Conservation (phyloP, 2,113 vertebrate genomes). For the Cyprinodon brontotheroides region DNA sequence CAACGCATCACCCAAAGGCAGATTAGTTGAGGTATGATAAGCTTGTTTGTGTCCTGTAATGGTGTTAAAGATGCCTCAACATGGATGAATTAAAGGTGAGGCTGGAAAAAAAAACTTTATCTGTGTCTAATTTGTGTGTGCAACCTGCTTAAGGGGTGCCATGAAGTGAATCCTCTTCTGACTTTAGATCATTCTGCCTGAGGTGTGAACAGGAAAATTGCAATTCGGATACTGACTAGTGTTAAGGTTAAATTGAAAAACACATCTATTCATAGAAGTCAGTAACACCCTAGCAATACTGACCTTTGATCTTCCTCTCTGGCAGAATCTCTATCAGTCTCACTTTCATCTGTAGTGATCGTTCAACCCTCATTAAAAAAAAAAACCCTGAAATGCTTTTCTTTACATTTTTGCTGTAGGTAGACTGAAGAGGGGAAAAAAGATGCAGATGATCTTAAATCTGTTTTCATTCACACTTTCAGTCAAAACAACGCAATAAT, state of each 20-base stretch:
- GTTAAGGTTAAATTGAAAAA: constrained; percentile 38
- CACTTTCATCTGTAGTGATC: constrained; percentile 14
- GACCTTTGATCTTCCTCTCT: constrained; percentile 57
- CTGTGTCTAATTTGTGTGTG: constrained; percentile 15
- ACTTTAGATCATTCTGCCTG: constrained; percentile 34
- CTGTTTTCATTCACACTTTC: not conserved
- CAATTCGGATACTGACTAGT: constrained; percentile 26
- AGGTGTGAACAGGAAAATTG: constrained; percentile 19
- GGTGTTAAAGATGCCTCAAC: constrained; percentile 29
- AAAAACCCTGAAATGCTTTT: constrained; percentile 3
- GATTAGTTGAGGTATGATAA: not conserved
- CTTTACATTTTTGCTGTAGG: constrained; percentile 18
- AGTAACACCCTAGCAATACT: constrained; percentile 32
- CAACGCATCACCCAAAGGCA: constrained; percentile 6
- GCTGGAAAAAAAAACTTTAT: constrained; percentile 26
- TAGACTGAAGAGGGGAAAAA: constrained; percentile 4
- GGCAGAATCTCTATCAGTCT: constrained; percentile 24
- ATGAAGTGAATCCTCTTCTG: constrained; percentile 17
- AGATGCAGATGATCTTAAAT: not conserved
- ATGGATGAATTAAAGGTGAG: constrained; percentile 10
- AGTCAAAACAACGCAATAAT: not conserved
- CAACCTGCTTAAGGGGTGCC: constrained; percentile 34
- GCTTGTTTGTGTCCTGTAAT: constrained; percentile 22
- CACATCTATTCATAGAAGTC: constrained; percentile 32
- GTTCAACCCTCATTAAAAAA: constrained; percentile 11